phyloP scores from a whole-genome alignment of 2,888 invertebrate species.

The Salticus scenicus region DNA sequence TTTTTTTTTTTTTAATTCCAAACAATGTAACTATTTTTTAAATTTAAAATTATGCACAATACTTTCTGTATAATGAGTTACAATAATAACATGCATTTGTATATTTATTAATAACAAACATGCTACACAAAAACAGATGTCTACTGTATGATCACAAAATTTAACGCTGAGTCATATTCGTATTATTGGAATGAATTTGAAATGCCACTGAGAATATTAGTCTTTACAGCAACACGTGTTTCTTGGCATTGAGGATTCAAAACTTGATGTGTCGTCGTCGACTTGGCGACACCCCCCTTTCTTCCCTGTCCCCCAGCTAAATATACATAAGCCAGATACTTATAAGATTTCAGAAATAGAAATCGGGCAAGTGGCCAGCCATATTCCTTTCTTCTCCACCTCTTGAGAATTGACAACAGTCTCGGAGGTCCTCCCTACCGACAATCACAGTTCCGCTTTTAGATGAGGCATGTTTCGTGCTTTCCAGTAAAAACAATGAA shows the following conservation, averaged over 20 bases:
- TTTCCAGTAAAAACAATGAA: conserved; percentile 8
- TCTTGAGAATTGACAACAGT: neutral
- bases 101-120: no score
- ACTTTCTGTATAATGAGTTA: no score
- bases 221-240: neutral
- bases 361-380: neutral
- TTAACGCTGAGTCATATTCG: no score
- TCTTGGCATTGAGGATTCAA: neutral
- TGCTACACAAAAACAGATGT: no score
- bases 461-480: neutral
- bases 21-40: no score
- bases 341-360: neutral
- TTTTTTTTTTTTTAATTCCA: no score
- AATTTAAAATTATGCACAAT: no score
- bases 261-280: neutral
- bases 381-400: neutral
- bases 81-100: no score
- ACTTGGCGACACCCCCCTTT: neutral
- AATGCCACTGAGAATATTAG: no score
- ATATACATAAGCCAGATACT: neutral
- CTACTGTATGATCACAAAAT: no score
- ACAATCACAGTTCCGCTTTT: neutral
- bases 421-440: neutral
- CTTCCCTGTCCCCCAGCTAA: neutral
- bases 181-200: no score